Evolutionary conservation across 2,113 vertebrate genomes (phyloP).

Genomic region (Montifringilla adamsi): DNA sequence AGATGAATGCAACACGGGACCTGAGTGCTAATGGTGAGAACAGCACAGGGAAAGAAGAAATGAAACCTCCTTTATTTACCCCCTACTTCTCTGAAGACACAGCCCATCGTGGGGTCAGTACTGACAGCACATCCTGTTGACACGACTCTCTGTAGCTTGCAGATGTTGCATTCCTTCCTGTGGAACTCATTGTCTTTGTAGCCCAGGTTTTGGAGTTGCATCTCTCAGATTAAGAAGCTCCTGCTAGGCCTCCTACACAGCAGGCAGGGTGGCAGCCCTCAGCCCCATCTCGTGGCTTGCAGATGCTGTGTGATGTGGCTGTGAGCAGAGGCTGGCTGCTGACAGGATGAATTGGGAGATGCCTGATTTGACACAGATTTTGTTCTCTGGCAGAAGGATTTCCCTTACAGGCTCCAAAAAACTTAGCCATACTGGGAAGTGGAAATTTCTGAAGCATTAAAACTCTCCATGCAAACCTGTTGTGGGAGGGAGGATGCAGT

Average conservation of each 20-base stretch:
- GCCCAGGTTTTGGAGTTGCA: background rate
- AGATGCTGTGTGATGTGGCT: background rate
- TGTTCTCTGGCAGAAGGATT: background rate
- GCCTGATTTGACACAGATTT: background rate
- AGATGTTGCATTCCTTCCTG: background rate
- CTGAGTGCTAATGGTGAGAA: slow-evolving; percentile 19
- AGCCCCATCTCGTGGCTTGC: background rate
- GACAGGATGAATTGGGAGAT: background rate
- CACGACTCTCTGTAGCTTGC: background rate
- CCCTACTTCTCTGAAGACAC: background rate
- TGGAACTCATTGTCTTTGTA: background rate
- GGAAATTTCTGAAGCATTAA: background rate
- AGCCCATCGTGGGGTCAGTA: background rate
- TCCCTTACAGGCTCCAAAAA: background rate
- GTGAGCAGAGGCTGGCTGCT: background rate
- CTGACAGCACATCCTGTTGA: background rate
- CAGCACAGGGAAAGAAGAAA: background rate
- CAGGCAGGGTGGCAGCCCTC: background rate
- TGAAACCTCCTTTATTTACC: background rate
- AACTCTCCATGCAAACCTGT: background rate
- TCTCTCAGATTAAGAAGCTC: background rate
- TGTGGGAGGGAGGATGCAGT: background rate
- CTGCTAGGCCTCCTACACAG: background rate
- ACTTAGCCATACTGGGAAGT: background rate
- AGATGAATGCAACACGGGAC: background rate